These are phyloP conservation scores for Chironomus riparius DNA, from an alignment of 2,888 invertebrate species.

Conservation along the genomic window DNA sequence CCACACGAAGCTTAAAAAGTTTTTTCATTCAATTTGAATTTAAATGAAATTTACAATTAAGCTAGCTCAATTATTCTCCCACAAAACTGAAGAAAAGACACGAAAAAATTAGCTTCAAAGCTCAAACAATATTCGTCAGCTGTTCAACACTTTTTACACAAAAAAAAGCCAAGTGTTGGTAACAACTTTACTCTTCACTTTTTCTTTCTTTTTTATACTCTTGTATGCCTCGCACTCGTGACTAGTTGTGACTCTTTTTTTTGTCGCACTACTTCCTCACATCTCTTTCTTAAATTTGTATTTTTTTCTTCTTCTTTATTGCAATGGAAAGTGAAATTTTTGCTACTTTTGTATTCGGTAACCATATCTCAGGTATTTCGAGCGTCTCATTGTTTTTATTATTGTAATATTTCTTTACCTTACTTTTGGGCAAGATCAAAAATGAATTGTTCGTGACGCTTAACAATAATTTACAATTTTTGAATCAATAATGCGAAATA, in stretches of 20 bases:
- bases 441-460: no score
- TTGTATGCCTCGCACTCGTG: neutral
- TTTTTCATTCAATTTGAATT: no score
- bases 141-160: neutral
- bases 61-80: no score
- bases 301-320: neutral
- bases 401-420: neutral
- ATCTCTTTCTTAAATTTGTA: neutral
- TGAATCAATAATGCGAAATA: no score
- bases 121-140: neutral
- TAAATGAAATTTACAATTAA: no score
- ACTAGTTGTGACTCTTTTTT: no score
- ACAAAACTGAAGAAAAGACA: neutral
- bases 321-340: constrained; percentile 26
- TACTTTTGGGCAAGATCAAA: no score
- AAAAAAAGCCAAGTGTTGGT: neutral
- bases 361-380: neutral
- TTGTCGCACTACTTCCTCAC: neutral
- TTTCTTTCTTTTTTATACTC: neutral
- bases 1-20: no score
- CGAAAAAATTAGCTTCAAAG: neutral
- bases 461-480: no score
- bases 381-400: neutral
- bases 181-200: neutral
- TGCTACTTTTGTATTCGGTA: constrained; percentile 4